These are phyloP conservation scores for Stichopus chloronotus DNA, from an alignment of 35 echinoderm and acorn worm genomes.

Conservation along the genomic window DNA sequence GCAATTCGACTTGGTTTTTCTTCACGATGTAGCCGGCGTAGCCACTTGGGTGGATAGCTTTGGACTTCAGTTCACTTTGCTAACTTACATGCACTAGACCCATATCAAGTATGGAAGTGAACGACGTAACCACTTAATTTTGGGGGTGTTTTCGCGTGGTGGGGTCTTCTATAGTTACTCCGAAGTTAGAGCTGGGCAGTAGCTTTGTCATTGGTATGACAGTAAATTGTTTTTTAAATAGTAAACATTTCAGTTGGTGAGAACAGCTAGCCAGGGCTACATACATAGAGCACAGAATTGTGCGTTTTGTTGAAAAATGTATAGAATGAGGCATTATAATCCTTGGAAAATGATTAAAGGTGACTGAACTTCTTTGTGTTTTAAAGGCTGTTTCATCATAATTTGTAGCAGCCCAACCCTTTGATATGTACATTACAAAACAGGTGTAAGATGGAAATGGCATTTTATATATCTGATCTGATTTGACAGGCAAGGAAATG, in stretches of 20 bases:
- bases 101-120: no score
- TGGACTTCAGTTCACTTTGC: no score
- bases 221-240: background rate
- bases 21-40: no score
- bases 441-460: background rate
- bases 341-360: background rate
- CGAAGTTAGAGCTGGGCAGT: constrained; percentile 6
- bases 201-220: background rate
- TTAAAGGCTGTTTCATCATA: background rate
- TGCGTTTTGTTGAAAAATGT: background rate
- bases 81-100: no score
- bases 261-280: background rate
- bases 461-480: background rate
- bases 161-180: no score
- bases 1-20: no score
- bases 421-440: background rate
- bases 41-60: no score
- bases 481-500: constrained; percentile 2
- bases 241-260: background rate
- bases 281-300: constrained; percentile 1
- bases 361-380: background rate
- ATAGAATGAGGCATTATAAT: background rate
- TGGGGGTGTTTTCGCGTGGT: no score
- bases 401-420: background rate
- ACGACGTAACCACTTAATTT: no score